Evolutionary conservation across 2,113 vertebrate species (phyloP), one percentile per base, ranked within the genome.

Genomic region (Manacus vitellinus): DNA sequence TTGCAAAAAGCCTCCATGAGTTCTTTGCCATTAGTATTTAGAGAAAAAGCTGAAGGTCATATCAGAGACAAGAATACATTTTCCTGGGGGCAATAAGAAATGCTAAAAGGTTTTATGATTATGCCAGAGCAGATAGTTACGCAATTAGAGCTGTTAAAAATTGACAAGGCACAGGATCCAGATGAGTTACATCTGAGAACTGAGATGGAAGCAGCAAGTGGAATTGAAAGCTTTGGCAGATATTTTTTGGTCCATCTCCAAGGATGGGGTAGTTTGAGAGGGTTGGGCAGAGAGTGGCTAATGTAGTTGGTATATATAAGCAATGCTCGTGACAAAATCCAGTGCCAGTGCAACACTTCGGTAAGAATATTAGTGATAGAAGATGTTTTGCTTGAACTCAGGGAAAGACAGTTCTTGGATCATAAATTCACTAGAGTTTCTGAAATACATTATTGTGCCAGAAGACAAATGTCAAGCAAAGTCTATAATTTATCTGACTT

Each of bases 401-500:
- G 46, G 76, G 87, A 84, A 86, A 90, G 71, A 88, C 73, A 89
- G 41, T 63, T 74, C 68, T 75, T 88, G 72, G 35, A 54, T 92
- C 66, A 52, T 92, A 87, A 95, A 93, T 84, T 84, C 87, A 52
- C 44, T 88, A 61, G 47, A 89, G 61, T 93, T 97, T 95, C 93
- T 89, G 95, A 81, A 96, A 80, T 92, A 83, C 43, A 4, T 97
- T 95, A 80, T 84, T 85, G 88, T 14, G 35, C 70, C 56, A 49
- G 62, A 93, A 91, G 93, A 94, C 28, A 77, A 96, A 96, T 97
- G 75, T 88, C 92, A 93, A 93, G n/a, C n/a, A 37, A 75, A 88
- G 68, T 86, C 89, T 85, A 78, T 97, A 89, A 96, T 92, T 96
- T 94, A 94, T 96, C 92, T 96, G 83, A 78, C 77, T 97, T 97